phyloP scores from a whole-genome alignment of 2,888 invertebrate genomes.

The Zaprionus bogoriensis region DNA sequence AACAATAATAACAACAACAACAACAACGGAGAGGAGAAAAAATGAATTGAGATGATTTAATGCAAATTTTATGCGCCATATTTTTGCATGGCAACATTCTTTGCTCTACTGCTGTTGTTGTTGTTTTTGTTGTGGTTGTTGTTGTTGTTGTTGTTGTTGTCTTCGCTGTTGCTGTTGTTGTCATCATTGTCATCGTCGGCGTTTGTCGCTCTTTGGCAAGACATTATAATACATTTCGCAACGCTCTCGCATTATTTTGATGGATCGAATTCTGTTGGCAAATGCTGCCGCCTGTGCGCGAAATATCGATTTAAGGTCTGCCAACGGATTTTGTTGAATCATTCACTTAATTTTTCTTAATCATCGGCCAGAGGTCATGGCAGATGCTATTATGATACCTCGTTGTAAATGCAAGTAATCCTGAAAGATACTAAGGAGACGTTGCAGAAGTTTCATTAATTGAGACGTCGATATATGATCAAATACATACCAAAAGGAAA shows the following conservation, averaged over 20 bases:
- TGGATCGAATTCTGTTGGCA: constrained; percentile 26
- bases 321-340: neutral
- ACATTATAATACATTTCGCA: constrained; percentile 58
- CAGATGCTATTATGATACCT: too few species aligned
- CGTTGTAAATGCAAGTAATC: too few species aligned
- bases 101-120: constrained; percentile 10
- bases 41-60: constrained; percentile 61
- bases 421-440: too few species aligned
- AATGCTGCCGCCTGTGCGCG: neutral
- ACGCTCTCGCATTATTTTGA: constrained; percentile 38
- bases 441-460: too few species aligned
- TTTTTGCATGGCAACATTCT: constrained; percentile 42
- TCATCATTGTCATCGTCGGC: constrained; percentile 40
- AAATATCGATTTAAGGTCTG: neutral
- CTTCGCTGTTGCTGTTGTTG: constrained; percentile 12
- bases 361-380: too few species aligned
- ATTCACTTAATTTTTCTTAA: too few species aligned
- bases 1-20: neutral
- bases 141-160: constrained; percentile 16
- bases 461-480: too few species aligned
- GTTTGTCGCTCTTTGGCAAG: constrained; percentile 38
- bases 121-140: constrained; percentile 7
- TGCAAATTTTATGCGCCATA: constrained; percentile 73
- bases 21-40: neutral
- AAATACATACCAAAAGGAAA: too few species aligned